Percentiles rank a stretch among this genome's conserved stretches.
phyloP scores from a whole-genome alignment of 2,113 vertebrate species.

The Salvelinus alpinus region DNA sequence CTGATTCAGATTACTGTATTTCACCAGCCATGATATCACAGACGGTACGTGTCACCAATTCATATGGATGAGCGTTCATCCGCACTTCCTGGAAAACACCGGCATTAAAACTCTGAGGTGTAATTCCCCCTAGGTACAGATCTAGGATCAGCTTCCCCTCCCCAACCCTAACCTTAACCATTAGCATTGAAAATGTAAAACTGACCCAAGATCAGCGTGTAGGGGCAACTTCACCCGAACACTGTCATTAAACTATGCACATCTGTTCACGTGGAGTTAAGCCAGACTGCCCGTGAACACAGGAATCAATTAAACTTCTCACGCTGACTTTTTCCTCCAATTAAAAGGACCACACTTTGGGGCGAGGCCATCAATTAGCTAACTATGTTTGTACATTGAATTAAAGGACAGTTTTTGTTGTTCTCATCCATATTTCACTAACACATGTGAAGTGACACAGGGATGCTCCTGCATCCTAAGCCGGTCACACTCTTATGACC shows the following conservation, averaged over 20 bases:
- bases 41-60: no score
- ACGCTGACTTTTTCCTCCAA: slow-evolving; percentile 19
- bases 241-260: neutral
- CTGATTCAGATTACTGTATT: no score
- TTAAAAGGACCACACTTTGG: neutral
- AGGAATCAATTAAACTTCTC: slow-evolving; percentile 13
- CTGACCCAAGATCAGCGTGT: no score
- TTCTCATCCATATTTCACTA: neutral
- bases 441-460: neutral
- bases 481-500: neutral
- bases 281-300: neutral
- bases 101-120: no score
- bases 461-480: neutral
- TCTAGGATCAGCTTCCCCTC: no score
- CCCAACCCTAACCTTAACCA: no score
- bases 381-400: neutral
- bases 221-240: no score
- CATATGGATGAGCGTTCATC: neutral
- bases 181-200: no score
- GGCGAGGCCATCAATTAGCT: slow-evolving; percentile 15
- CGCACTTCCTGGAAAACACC: neutral
- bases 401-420: neutral
- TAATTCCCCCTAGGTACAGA: no score
- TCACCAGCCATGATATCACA: no score
- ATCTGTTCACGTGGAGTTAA: no score